Base-by-base conservation (phyloP, 2,797 vertebrate species). In the Sternotherus odoratus region DNA sequence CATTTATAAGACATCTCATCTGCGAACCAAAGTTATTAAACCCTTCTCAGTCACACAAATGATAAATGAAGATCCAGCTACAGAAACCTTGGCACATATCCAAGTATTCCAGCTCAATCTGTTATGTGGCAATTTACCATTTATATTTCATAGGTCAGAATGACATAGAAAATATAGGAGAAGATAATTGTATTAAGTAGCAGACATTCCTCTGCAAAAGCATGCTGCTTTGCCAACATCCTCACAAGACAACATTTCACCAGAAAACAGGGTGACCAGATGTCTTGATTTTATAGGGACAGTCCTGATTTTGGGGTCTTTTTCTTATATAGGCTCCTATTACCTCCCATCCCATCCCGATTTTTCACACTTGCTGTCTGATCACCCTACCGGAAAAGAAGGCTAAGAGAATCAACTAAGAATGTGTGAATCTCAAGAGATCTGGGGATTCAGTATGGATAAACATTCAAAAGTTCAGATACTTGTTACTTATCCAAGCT, bases 61-160 rank as follows among this genome's bases (percentile, higher is more conserved):
- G 36, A 86, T 79, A 50, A 85, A 91, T 77, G 21, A 96, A 95
- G 57, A 82, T 85, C 83, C 56, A 60, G 6, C 5, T 63, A 28
- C 36, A 85, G 7, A 28, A 54, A 83, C 79, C 19, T 78, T 90
- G 63, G n/a, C 53, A 87, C 28, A 28, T 60, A 26, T 7, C 5
- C 30, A 72, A 57, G 13, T 26, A 13, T 53, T 82, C 11, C 82
- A 89, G 26, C 23, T 16, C 4, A 80, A 36, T 86, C 54, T 82
- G 30, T 91, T 86, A 39, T 19, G 50, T 19, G 39, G 5, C 2
- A 15, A 13, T 85, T 92, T 94, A 43, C 30, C 39, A 81, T 85
- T 87, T 86, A 28, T 57, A 9, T 43, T 95, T 83, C 66, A 66
- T 78, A 78, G 13, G 57, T 75, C 82, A 87, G 36, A 4, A 8